phyloP scores from a whole-genome alignment of 2,797 vertebrate species.

The Ataeniobius toweri region DNA sequence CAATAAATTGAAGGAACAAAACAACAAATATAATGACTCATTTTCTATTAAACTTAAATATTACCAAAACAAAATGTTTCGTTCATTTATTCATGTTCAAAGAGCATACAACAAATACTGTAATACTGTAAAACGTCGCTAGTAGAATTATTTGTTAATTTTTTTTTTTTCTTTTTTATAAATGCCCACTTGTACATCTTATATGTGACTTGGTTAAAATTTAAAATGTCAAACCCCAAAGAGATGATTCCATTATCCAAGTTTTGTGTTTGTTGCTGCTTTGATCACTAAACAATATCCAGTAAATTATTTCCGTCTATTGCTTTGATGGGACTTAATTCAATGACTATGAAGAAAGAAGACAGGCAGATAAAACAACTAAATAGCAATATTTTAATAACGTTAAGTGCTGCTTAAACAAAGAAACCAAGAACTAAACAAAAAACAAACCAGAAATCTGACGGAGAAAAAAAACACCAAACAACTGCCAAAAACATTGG shows the following conservation, averaged over 20 bases:
- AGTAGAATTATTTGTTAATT: no score
- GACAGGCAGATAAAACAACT: background rate
- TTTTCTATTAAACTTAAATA: no score
- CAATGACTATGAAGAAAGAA: background rate
- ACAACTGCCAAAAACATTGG: constrained; percentile 3
- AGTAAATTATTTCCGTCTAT: background rate
- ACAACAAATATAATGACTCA: no score
- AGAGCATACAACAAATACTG: no score
- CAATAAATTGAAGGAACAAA: no score
- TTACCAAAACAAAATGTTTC: no score
- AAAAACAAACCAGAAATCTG: background rate
- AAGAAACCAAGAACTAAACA: background rate
- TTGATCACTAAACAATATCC: background rate
- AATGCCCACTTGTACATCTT: background rate
- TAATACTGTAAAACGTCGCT: no score
- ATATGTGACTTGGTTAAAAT: background rate
- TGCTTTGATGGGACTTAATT: background rate
- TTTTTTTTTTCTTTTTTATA: background rate
- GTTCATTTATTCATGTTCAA: no score
- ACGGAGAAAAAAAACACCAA: background rate
- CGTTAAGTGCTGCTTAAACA: background rate
- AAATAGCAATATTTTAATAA: background rate
- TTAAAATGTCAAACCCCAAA: background rate
- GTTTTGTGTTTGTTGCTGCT: background rate
- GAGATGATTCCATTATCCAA: background rate